phyloP scores from a whole-genome alignment of 2,888 invertebrate genomes.

The Yponomeuta evonymella region DNA sequence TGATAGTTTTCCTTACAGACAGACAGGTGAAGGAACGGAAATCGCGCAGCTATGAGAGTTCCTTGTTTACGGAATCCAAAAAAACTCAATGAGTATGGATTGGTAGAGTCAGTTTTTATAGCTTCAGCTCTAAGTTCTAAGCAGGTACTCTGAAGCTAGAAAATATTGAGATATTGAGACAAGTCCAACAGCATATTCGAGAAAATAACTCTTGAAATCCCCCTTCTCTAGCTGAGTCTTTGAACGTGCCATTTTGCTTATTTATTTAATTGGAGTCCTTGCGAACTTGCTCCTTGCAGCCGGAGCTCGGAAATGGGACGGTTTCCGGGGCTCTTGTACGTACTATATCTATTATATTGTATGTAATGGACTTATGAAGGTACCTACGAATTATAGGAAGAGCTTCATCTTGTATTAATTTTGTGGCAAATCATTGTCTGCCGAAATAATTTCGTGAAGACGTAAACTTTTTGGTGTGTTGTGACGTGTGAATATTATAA shows the following conservation, averaged over 20 bases:
- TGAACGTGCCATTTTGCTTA: slow-evolving; percentile 18
- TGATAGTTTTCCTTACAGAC: too few relatives aligned
- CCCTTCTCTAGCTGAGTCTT: slow-evolving; percentile 6
- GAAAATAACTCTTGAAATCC: background rate
- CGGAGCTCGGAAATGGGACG: slow-evolving; percentile 3
- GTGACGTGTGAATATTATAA: too few relatives aligned
- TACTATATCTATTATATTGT: background rate
- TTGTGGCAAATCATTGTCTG: background rate
- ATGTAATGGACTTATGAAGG: background rate
- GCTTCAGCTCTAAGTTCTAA: too few relatives aligned
- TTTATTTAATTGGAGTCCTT: slow-evolving; percentile 17
- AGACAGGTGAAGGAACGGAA: too few relatives aligned
- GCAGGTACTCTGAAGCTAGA: background rate
- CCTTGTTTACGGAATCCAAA: too few relatives aligned
- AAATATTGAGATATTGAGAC: background rate
- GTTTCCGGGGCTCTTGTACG: slow-evolving; percentile 3
- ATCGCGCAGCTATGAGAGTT: too few relatives aligned
- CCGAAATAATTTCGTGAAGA: background rate
- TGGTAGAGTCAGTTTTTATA: too few relatives aligned
- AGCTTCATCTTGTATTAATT: background rate
- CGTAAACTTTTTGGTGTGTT: too few relatives aligned
- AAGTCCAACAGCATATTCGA: background rate
- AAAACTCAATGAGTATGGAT: too few relatives aligned
- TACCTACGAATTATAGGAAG: background rate
- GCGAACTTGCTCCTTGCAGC: background rate